Evolutionary conservation across 2,888 invertebrate species (phyloP).

Genomic region (Serrognathus titanus): DNA sequence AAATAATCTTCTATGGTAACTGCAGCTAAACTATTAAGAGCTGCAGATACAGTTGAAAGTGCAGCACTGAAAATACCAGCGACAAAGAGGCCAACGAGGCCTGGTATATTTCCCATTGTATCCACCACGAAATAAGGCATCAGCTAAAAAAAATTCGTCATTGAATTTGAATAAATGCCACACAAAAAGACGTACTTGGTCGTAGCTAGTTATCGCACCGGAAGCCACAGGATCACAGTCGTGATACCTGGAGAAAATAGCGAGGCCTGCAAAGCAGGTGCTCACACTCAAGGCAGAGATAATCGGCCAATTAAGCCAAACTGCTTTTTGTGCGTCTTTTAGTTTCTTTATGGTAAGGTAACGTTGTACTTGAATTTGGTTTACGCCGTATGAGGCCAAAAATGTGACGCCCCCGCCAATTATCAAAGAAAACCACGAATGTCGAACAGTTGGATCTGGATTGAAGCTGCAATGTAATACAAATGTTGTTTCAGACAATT

Average conservation of each 20-base stretch:
- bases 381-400: constrained; percentile 59
- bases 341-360: constrained; percentile 65
- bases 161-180: not conserved
- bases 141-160: constrained; percentile 39
- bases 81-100: constrained; percentile 80
- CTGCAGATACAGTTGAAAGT: constrained; percentile 82
- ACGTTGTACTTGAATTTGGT: constrained; percentile 75
- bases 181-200: constrained; percentile 52
- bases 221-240: constrained; percentile 72
- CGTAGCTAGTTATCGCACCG: constrained; percentile 59
- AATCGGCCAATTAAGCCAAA: constrained; percentile 78
- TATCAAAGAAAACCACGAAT: constrained; percentile 77
- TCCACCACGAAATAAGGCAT: constrained; percentile 75
- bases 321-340: constrained; percentile 62
- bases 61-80: constrained; percentile 87
- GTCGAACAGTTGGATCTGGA: constrained; percentile 75
- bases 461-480: constrained; percentile 57
- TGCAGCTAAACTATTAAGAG: constrained; percentile 82
- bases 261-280: constrained; percentile 66
- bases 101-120: constrained; percentile 65
- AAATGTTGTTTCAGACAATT: not conserved
- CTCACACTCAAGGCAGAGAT: constrained; percentile 65
- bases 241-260: constrained; percentile 72
- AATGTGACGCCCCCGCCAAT: constrained; percentile 81
- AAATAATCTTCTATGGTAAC: constrained; percentile 85